Evolutionary conservation across 2,888 invertebrate species (phyloP).

Genomic region (Halocaridina rubra): DNA sequence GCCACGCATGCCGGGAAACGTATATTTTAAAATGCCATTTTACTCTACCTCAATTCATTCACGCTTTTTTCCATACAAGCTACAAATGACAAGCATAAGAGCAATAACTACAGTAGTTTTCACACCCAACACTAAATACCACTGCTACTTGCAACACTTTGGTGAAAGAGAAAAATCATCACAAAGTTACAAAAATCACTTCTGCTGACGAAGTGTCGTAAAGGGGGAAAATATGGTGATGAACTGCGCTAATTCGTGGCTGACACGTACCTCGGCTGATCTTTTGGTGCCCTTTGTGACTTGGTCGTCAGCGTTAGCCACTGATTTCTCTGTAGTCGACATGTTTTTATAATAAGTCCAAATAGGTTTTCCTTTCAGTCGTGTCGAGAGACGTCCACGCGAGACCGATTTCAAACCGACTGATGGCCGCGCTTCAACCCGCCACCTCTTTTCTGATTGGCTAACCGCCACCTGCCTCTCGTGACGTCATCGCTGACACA

Average conservation of each 20-base stretch:
- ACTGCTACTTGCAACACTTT: not conserved
- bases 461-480: conserved; percentile 27
- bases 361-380: conserved; percentile 21
- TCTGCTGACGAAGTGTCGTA: too few species aligned
- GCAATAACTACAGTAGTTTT: too few species aligned
- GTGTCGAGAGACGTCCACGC: conserved; percentile 44
- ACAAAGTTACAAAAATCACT: not conserved
- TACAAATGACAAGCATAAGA: too few species aligned
- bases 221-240: too few species aligned
- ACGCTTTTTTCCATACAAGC: too few species aligned
- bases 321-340: conserved; percentile 54
- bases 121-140: not conserved
- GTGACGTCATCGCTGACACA: conserved; percentile 10
- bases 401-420: conserved; percentile 57
- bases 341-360: too few species aligned
- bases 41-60: too few species aligned
- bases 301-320: conserved; percentile 72
- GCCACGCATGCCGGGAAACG: not conserved
- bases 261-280: conserved; percentile 84
- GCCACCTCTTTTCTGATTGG: conserved; percentile 51
- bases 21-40: too few species aligned
- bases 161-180: not conserved
- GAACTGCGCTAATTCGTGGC: not conserved
- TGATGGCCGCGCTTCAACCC: conserved; percentile 54
- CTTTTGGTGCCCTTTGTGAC: conserved; percentile 84